Base-by-base conservation (phyloP, 2,113 vertebrate species). In the Eudyptes chrysolophus region DNA sequence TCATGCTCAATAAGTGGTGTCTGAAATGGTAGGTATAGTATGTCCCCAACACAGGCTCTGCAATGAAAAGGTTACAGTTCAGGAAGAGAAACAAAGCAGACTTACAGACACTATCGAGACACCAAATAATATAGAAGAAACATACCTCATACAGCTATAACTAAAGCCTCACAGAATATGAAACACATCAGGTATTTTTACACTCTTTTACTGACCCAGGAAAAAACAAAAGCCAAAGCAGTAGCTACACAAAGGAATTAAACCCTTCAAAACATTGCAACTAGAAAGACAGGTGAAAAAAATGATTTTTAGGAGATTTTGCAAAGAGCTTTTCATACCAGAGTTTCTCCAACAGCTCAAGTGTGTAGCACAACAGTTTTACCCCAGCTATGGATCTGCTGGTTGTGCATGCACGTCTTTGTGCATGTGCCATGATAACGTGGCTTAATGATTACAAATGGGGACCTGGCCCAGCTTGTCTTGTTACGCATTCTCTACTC, bases 391-490 rank as follows among this genome's bases (percentile, higher is more conserved):
- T 32, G 29, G 38, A 32, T 57, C 70, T 83, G 48, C n/a, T n/a
- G 22, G 14, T 60, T 24, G 14, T 18, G 14, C 2, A 0, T 4
- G 13, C 51, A 60, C 0, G 0, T 13, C 7, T 42, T 24, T 48
- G 51, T 11, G 0, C 18, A 24, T 20, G 32, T 40, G 70, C 36
- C 2, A 0, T 38, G 68, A 42, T n/a, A 69, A 51, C 3, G 30
- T 18, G 13, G 34, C 36, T 84, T 46, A 27, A 65, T 20, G 16
- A 49, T 38, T 66, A 71, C 42, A 84, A 36, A 74, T 6, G 38
- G 55, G 18, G 36, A 61, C 17, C 46, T 22, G 25, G 51, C 21
- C 36, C 55, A 70, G 40, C 10, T 18, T 14, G 5, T 57, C 46
- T 14, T 76, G 38, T 76, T 24, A 75, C 71, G 60, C 25, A 25